Evolutionary conservation across 2,797 vertebrate genomes (phyloP).

Genomic region (Bovichtus diacanthus): DNA sequence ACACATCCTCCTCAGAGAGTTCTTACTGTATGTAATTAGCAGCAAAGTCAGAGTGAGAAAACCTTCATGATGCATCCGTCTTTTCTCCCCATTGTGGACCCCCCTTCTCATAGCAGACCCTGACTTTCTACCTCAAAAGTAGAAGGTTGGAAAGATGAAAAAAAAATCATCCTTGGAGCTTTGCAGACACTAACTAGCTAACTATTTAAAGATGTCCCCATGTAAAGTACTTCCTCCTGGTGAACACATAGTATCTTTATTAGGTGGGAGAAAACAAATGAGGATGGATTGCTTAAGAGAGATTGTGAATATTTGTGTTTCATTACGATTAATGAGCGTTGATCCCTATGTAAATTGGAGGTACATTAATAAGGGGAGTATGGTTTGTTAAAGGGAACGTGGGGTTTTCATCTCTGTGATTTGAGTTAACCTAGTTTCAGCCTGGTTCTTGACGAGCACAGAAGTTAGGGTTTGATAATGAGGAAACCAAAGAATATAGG

Average conservation of each 20-base stretch:
- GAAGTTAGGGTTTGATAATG: conserved; percentile 41
- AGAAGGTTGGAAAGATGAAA: conserved; percentile 31
- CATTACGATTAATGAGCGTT: conserved; percentile 61
- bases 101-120: conserved; percentile 5
- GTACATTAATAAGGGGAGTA: conserved; percentile 35
- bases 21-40: conserved; percentile 69
- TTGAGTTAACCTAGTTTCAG: conserved; percentile 63
- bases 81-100: conserved; percentile 24
- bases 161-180: conserved; percentile 19
- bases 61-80: conserved; percentile 68
- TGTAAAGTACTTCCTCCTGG: neutral
- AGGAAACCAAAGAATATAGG: conserved; percentile 27
- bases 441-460: conserved; percentile 22
- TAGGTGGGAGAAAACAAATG: conserved; percentile 45
- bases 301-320: conserved; percentile 56
- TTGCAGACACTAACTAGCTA: neutral
- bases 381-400: conserved; percentile 48
- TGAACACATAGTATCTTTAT: conserved; percentile 27
- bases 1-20: conserved; percentile 69
- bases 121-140: conserved; percentile 14
- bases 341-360: conserved; percentile 48
- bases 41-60: conserved; percentile 49
- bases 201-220: conserved; percentile 40
- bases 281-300: conserved; percentile 51
- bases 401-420: conserved; percentile 42